Base-by-base conservation (phyloP, 2,888 invertebrate species). In the Ochropleura leucogaster region DNA sequence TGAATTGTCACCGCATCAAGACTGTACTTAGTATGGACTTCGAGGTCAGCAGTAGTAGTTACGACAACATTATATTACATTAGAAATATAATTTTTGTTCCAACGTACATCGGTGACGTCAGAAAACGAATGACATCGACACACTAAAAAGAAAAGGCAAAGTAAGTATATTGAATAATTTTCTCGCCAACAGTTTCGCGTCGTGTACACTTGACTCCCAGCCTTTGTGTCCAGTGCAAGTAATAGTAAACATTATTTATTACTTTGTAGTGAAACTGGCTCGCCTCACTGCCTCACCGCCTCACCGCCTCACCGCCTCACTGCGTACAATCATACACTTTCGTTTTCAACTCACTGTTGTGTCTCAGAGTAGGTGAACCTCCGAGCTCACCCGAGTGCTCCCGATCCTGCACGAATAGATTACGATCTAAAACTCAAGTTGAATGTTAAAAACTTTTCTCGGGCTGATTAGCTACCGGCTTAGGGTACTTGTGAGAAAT, bases 291-390 rank as follows among this genome's bases (percentile, higher is more conserved):
- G 18, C 40, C 77, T 77, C 53, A 53, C n/a, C 53, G 55, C 10
- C 20, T 55, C 40, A 59, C 59, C 30, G 30, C 1, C 30, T 30
- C 30, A 30, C 74, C 44, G 30, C 30, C n/a, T n/a, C n/a, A n/a
- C n/a, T 57, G n/a, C 68, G 59, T 8, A 74, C 68, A 76, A 59
- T 51, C 18, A 14, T 20, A 60, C 75, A 71, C 81, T 80, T 81
- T 80, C 80, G 44, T 66, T 81, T 77, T 77, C 80, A 30, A 53
- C 14, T 4, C 47, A 81, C 81, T 80, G 77, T 80, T 59, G 68
- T 65, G 46, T 70, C 57, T 16, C 16, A 8, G 59, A 30, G 30
- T 47, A 16, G 20, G 14, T n/a, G 49, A 49, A n/a, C 44, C n/a
- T 10, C 18, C 30, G 30, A 30, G 30, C 30, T 30, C 30, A 20